Evolutionary conservation across 2,888 invertebrate genomes (phyloP).

Genomic region (Tuberolachnus salignus): DNA sequence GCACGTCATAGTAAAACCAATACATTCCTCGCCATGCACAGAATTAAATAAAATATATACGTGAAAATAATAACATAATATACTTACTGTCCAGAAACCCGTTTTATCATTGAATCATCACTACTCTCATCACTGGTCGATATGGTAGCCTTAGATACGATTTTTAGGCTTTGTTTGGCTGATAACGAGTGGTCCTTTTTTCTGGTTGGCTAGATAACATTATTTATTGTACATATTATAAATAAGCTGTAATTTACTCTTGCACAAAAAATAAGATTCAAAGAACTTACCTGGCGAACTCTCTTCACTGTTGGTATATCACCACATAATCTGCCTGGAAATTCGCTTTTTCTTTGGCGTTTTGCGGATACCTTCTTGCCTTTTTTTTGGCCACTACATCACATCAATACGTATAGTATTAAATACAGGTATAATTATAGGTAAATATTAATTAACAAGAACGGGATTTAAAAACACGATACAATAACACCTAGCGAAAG

Average conservation of each 20-base stretch:
- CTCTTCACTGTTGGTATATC: slow-evolving; percentile 71
- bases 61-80: not conserved
- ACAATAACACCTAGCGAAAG: too few relatives aligned
- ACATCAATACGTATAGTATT: not conserved
- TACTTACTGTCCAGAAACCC: slow-evolving; percentile 63
- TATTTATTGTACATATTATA: not conserved
- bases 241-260: not conserved
- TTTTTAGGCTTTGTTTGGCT: slow-evolving; percentile 82
- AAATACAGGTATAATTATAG: not conserved
- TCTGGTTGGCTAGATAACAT: slow-evolving; percentile 59
- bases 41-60: not conserved
- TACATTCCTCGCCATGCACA: too few relatives aligned
- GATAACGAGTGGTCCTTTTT: slow-evolving; percentile 71
- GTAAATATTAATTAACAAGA: too few relatives aligned
- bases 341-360: slow-evolving; percentile 61
- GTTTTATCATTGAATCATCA: slow-evolving; percentile 64
- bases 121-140: slow-evolving; percentile 85
- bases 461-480: too few relatives aligned
- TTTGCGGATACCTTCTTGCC: slow-evolving; percentile 62
- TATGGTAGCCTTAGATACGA: slow-evolving; percentile 93
- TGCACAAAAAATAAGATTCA: not conserved
- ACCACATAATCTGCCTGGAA: slow-evolving; percentile 66
- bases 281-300: slow-evolving; percentile 64
- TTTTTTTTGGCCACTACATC: slow-evolving; percentile 58
- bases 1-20: too few relatives aligned